Evolutionary conservation across 2,888 invertebrate species (phyloP).

Genomic region (Mongoloraphidia duomilia): DNA sequence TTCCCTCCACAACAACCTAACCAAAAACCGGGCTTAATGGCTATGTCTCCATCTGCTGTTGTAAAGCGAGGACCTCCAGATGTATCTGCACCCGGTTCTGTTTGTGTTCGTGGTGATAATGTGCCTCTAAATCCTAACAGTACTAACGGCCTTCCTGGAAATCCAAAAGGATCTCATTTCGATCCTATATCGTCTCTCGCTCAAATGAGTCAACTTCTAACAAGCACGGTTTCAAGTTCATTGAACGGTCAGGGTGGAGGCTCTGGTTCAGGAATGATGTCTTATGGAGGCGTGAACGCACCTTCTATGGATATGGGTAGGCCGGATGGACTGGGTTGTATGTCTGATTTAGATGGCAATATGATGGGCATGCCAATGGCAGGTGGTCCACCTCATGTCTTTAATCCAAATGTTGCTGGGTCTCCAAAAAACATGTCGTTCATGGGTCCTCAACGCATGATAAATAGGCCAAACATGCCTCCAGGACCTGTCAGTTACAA

Average conservation of each 20-base stretch:
- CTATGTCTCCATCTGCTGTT: conserved; percentile 31
- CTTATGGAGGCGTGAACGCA: conserved; percentile 30
- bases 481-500: conserved; percentile 48
- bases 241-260: conserved; percentile 36
- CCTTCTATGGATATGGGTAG: conserved; percentile 31
- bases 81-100: conserved; percentile 20
- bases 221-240: conserved; percentile 54
- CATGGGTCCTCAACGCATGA: conserved; percentile 39
- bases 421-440: conserved; percentile 28
- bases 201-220: conserved; percentile 87
- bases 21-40: conserved; percentile 28
- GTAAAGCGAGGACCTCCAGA: conserved; percentile 27
- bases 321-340: conserved; percentile 26
- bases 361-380: conserved; percentile 29
- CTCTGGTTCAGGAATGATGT: conserved; percentile 36
- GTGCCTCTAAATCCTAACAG: conserved; percentile 53
- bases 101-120: conserved; percentile 40
- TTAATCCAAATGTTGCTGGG: conserved; percentile 36
- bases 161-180: conserved; percentile 55
- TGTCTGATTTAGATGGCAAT: conserved; percentile 19
- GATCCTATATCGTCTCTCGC: conserved; percentile 89
- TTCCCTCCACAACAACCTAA: conserved; percentile 25
- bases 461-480: conserved; percentile 49
- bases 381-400: conserved; percentile 15
- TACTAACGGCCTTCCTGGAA: conserved; percentile 37